These are phyloP conservation scores for Sinotaia quadrata DNA, from an alignment of 2,888 invertebrate genomes.

Conservation along the genomic window DNA sequence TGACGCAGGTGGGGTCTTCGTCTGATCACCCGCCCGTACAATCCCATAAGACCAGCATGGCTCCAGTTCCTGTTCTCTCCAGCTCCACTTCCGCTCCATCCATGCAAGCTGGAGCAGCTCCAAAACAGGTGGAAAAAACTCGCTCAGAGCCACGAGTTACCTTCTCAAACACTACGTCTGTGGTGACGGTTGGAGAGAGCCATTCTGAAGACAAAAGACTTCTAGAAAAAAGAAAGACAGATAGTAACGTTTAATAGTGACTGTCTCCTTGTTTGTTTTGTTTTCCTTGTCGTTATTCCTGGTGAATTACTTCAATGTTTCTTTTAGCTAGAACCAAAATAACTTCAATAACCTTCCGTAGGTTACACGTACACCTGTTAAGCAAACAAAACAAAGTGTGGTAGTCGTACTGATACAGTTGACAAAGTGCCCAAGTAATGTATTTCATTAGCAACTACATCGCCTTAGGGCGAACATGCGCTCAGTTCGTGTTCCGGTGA, in stretches of 20 bases:
- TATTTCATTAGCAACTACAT: too few relatives aligned
- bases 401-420: too few relatives aligned
- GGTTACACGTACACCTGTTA: too few relatives aligned
- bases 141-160: slow-evolving; percentile 26
- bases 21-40: background rate
- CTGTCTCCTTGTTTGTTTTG: background rate
- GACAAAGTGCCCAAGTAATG: too few relatives aligned
- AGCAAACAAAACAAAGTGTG: too few relatives aligned
- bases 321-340: too few relatives aligned
- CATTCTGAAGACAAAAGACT: slow-evolving; percentile 10
- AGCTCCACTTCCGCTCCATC: slow-evolving; percentile 6
- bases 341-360: too few relatives aligned
- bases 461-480: too few relatives aligned
- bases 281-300: too few relatives aligned
- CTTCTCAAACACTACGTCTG: slow-evolving; percentile 20
- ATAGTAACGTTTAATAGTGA: slow-evolving; percentile 20
- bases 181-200: slow-evolving; percentile 17
- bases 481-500: too few relatives aligned
- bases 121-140: slow-evolving; percentile 17
- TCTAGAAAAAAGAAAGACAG: slow-evolving; percentile 5
- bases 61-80: slow-evolving; percentile 14
- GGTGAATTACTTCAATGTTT: too few relatives aligned
- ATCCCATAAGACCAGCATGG: background rate
- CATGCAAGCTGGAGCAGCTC: slow-evolving; percentile 2
- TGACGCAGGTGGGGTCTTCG: background rate